Conservation (phyloP, 2,888 invertebrate species). For the Aradus depressus region DNA sequence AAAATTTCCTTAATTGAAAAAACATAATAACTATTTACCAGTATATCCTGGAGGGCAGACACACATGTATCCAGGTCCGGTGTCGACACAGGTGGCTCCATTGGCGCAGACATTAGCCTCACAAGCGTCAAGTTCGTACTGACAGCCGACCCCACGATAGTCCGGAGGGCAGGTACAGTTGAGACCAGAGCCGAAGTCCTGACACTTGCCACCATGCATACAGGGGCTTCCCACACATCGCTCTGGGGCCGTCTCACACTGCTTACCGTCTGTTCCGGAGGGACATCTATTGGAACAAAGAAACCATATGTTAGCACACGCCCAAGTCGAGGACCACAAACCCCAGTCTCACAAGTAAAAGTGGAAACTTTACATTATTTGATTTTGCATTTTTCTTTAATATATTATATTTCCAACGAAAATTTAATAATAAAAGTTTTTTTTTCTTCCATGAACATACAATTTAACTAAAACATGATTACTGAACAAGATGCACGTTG, state of each 20-base stretch:
- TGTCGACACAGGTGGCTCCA: constrained; percentile 82
- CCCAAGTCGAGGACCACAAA: too few species aligned
- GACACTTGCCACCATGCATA: constrained; percentile 91
- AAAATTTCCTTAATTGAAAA: too few species aligned
- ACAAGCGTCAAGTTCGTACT: constrained; percentile 88
- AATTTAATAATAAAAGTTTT: too few species aligned
- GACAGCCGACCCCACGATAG: constrained; percentile 79
- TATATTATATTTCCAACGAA: too few species aligned
- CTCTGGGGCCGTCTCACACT: constrained; percentile 93
- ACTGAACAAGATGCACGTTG: too few species aligned
- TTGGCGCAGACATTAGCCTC: constrained; percentile 83
- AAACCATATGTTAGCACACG: too few species aligned
- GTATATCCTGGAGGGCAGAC: constrained; percentile 69
- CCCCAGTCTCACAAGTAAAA: too few species aligned
- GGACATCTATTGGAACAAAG: constrained; percentile 59
- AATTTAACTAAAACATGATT: too few species aligned
- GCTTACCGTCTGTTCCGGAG: constrained; percentile 90
- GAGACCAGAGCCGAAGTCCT: constrained; percentile 88
- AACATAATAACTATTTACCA: constrained; percentile 34
- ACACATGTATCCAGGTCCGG: constrained; percentile 75
- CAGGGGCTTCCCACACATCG: constrained; percentile 87
- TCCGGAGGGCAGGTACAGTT: constrained; percentile 86
- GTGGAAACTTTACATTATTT: too few species aligned
- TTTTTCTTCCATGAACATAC: too few species aligned
- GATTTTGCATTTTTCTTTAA: too few species aligned